Base-by-base conservation (phyloP, 1,140 invertebrate species). In the Leguminivora glycinivorella region DNA sequence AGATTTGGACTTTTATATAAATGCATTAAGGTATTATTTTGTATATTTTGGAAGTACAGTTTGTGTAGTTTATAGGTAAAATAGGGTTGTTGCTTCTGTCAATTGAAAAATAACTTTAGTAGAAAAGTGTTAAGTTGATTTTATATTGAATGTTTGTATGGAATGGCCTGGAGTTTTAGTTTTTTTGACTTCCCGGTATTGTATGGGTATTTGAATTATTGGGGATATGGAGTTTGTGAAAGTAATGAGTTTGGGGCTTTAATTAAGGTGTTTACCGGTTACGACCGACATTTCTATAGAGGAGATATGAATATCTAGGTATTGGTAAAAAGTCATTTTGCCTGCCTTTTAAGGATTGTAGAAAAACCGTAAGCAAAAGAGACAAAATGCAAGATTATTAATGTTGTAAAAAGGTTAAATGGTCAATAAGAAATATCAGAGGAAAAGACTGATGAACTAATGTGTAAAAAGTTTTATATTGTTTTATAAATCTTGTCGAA, bases 181-280 rank as follows among this genome's bases (percentile, higher is more conserved):
- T 63, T 63, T 63, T 63, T 63, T 31, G n/a, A 63, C 58, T 29
- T 63, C 26, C 58, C 25, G 58, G 58, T 63, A 63, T 63, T 29
- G 58, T 29, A 29, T 63, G 58, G n/a, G 26, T 63, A 29, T 58
- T 63, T 63, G 58, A 63, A 29, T 63, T 63, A 63, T 63, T 17
- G 58, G 58, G 56, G 31, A 31, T 29, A 17, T 63, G 25, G n/a
- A 31, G n/a, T 29, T 63, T 63, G 58, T 63, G 58, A 29, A 63
- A 31, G 58, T 29, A 63, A 22, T 52, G 47, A 52, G 47, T 52
- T 52, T 52, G 17, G 19, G 19, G 10, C 19, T 52, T 52, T 52
- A 52, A 22, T 52, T 52, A 52, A 52, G 47, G 47, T 22, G 47
- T 19, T 22, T 22, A 52, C 19, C n/a, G n/a, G 43, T 17, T 43